Base-by-base conservation (phyloP, 2,797 vertebrate species). In the Argentina silus region DNA sequence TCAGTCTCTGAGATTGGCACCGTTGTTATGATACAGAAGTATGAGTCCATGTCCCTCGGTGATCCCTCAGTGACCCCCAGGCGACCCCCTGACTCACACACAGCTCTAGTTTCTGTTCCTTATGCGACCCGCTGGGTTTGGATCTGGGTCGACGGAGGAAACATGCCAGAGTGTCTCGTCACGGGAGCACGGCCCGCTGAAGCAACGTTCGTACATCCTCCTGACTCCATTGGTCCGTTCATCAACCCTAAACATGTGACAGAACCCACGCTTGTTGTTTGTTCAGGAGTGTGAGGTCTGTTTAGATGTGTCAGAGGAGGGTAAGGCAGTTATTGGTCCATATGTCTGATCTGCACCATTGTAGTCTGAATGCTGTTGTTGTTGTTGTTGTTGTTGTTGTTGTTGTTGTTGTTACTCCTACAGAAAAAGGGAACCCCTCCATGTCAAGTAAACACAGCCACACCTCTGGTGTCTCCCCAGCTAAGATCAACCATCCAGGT, bases 311-410 rank as follows among this genome's bases (percentile, higher is more conserved):
- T 78, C 71, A 53, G 80, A 66, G 75, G 75, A 82, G 73, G 83
- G 81, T 92, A 91, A 92, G 91, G 91, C 92, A 91, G 91, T 92
- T 90, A 85, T 91, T 92, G 89, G 90, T 89, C 85, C 80, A 83
- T 72, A 88, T 79, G 79, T 87, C 86, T 77, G 84, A 87, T 87
- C 84, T 78, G 79, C 78, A 85, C 84, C 82, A 81, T 85, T 82
- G 84, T 76, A 80, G 78, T 79, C 83, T 76, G 78, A n/a, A n/a
- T n/a, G n/a, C 79, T 80, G 81, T 76, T 82, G 78, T 82, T 82
- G 79, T 84, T 81, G 76, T 81, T 81, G 83, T 43, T 47, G 55
- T n/a, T n/a, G n/a, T n/a, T n/a, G n/a, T n/a, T n/a, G n/a, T n/a
- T n/a, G n/a, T n/a, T n/a, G n/a, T n/a, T n/a, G n/a, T n/a, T n/a